phyloP scores from a whole-genome alignment of 1,140 invertebrate species.

The Megalopta genalis region DNA sequence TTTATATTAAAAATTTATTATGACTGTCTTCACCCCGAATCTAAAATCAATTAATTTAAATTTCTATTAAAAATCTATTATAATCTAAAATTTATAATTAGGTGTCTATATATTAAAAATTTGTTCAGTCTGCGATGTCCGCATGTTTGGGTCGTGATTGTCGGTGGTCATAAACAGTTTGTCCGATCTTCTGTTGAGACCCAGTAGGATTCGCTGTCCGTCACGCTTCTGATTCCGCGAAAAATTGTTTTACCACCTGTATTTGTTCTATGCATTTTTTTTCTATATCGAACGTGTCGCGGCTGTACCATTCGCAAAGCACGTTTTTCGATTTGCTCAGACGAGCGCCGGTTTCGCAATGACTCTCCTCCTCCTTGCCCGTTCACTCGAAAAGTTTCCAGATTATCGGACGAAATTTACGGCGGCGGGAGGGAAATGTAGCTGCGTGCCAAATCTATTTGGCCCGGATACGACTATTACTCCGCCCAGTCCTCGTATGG shows the following conservation, averaged over 20 bases:
- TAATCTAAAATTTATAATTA: too few species aligned
- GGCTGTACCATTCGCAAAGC: slow-evolving; percentile 6
- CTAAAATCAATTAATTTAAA: too few species aligned
- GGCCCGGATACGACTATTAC: slow-evolving; percentile 55
- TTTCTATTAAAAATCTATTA: too few species aligned
- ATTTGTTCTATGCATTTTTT: too few species aligned
- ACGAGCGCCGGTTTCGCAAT: slow-evolving; percentile 39
- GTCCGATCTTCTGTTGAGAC: too few species aligned
- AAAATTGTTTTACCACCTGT: slow-evolving; percentile 16
- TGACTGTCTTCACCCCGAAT: too few species aligned
- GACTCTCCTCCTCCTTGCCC: slow-evolving; percentile 26
- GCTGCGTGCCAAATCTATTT: slow-evolving; percentile 60
- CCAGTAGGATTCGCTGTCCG: background rate
- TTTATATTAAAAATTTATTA: too few species aligned
- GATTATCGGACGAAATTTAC: slow-evolving; percentile 61
- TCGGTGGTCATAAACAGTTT: too few species aligned
- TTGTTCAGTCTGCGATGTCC: too few species aligned
- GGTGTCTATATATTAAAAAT: too few species aligned
- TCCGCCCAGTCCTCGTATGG: slow-evolving; percentile 5
- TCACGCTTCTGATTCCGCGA: background rate
- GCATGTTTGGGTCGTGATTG: too few species aligned
- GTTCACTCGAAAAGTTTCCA: slow-evolving; percentile 56
- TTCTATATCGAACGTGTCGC: background rate
- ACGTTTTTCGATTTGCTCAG: slow-evolving; percentile 43
- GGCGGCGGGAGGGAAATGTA: slow-evolving; percentile 26